These are phyloP conservation scores for Cervus canadensis DNA, from an alignment of 2,113 vertebrate species.

Conservation along the genomic window DNA sequence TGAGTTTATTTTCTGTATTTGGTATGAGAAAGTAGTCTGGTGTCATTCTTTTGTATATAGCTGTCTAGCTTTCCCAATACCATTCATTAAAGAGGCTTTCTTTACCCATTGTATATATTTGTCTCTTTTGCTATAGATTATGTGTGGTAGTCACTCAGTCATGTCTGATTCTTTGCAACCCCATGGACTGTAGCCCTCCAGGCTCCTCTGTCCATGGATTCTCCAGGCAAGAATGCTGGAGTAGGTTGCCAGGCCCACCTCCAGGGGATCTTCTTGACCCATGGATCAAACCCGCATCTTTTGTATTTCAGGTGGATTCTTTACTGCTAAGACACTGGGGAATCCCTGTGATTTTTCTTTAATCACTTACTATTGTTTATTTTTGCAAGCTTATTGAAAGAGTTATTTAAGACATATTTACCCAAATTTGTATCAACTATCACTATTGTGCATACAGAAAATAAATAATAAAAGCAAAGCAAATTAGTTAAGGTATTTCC, in stretches of 20 bases:
- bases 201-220: neutral
- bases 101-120: neutral
- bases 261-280: neutral
- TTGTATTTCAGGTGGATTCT: neutral
- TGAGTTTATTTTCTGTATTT: neutral
- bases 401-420: neutral
- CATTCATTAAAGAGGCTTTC: neutral
- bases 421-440: neutral
- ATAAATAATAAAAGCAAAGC: neutral
- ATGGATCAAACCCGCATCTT: neutral
- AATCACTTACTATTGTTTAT: neutral
- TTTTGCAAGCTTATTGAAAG: neutral
- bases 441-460: neutral
- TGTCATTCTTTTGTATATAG: neutral
- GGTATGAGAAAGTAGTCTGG: neutral
- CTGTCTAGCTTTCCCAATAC: neutral
- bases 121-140: neutral
- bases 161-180: neutral
- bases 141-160: neutral
- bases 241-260: neutral
- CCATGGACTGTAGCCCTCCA: neutral
- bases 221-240: neutral
- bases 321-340: neutral
- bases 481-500: neutral
- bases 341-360: neutral